Base-by-base conservation (phyloP, 2,797 vertebrate genomes). In the Sebastolobus alascanus region DNA sequence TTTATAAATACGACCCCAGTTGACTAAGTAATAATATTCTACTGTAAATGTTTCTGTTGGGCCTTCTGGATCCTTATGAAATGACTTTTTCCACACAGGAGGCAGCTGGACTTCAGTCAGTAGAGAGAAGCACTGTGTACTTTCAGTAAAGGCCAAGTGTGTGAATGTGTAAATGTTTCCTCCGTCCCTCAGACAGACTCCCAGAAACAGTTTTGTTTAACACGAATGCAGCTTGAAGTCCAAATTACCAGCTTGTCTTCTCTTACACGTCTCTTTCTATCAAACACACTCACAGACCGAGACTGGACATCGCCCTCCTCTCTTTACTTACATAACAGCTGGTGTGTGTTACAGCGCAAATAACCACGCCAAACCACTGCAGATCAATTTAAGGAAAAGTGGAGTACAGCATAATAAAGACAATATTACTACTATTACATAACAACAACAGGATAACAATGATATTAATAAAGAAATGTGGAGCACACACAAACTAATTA, bases 91-190 rank as follows among this genome's bases (percentile, higher is more conserved):
- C 60, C 60, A 63, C 33, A 22, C 10, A 63, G 11, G 35, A 12
- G 8, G 22, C 11, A 5, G 22, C 29, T 33, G 31, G 27, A 33
- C 31, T 33, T 33, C 8, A 33, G 59, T 33, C 60, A 6, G 60
- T 3, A 20, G 16, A 20, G 3, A 63, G 60, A 37, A 22, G 60
- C 33, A n/a, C 33, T 37, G 10, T 63, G 60, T 61, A n/a, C 59
- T 61, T 61, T 61, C 20, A 61, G 33, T 18, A 20, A 60, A 60
- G 58, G 58, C 58, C 58, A 31, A 60, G 14, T 63, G 58, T 61
- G 59, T 55, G 10, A 16, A 58, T 58, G 55, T 58, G 25, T 58
- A 58, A 63, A 37, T 37, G 60, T 37, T 22, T 63, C 10, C 20
- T 63, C n/a, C n/a, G 11, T 63, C 18, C 33, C 59, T 61, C 59